Percentiles rank a stretch among this genome's conserved stretches.
These are phyloP conservation scores for Characodon lateralis DNA, from an alignment of 2,797 vertebrate species.

Conservation along the genomic window DNA sequence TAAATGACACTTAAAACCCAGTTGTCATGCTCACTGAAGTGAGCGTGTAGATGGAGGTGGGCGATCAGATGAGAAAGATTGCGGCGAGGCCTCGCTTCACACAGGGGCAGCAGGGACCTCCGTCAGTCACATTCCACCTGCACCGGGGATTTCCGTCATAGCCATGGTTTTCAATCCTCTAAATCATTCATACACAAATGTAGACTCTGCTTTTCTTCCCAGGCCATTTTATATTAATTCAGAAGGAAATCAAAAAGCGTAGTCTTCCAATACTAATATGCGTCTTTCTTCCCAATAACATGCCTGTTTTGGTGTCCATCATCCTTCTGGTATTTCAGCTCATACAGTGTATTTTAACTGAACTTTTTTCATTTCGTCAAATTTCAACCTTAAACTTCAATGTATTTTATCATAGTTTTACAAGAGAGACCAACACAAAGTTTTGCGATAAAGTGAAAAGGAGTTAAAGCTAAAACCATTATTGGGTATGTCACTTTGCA, in stretches of 20 bases:
- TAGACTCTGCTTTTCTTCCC: conserved; percentile 8
- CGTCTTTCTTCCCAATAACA: neutral
- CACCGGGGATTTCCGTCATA: conserved; percentile 50
- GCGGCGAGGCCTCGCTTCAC: conserved; percentile 46
- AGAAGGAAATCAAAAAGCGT: conserved; percentile 6
- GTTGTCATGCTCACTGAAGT: conserved; percentile 99
- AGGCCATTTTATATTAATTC: conserved; percentile 27
- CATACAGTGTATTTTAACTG: neutral
- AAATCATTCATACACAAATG: conserved; percentile 46
- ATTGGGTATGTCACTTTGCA: no score
- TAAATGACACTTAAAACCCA: conserved; percentile 99
- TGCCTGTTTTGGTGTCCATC: neutral
- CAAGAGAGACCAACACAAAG: neutral
- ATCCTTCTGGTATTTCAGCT: neutral
- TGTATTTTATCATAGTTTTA: neutral
- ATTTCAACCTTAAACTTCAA: neutral
- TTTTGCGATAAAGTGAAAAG: no score
- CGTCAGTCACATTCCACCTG: conserved; percentile 43
- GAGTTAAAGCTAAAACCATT: no score
- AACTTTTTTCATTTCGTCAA: neutral
- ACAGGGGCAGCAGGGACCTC: conserved; percentile 48
- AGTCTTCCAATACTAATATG: neutral
- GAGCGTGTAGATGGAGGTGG: conserved; percentile 87
- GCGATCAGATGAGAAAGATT: conserved; percentile 78
- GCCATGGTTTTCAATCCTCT: conserved; percentile 55